Percentiles rank a stretch among this genome's conserved stretches.
Conservation (phyloP, 2,113 vertebrate genomes). For the Bujurquina vittata region DNA sequence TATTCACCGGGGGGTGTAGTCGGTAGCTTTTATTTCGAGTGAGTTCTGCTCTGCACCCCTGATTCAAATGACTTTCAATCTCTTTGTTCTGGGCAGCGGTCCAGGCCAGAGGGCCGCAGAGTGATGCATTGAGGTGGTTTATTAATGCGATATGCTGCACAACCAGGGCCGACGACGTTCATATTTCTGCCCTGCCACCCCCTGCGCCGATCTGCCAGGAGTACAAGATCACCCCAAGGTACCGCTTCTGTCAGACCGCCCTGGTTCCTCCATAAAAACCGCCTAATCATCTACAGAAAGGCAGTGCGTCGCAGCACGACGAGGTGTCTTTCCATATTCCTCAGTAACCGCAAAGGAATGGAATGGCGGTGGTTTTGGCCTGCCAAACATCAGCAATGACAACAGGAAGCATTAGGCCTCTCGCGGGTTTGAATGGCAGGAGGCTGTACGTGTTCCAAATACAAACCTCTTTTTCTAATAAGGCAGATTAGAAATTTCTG, state of each 20-base stretch:
- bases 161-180: constrained; percentile 40
- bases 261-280: constrained; percentile 27
- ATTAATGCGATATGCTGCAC: constrained; percentile 68
- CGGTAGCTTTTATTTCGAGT: constrained; percentile 54
- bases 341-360: constrained; percentile 17
- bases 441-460: neutral
- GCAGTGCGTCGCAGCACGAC: neutral
- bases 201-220: constrained; percentile 19
- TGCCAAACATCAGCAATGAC: neutral
- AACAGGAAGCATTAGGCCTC: neutral
- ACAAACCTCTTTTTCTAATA: neutral
- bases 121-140: constrained; percentile 66
- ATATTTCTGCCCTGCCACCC: constrained; percentile 60
- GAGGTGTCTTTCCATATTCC: neutral
- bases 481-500: neutral
- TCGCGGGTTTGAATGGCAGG: neutral
- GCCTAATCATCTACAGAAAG: constrained; percentile 23
- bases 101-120: constrained; percentile 54
- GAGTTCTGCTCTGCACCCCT: constrained; percentile 60
- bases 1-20: constrained; percentile 49
- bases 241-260: constrained; percentile 22
- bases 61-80: constrained; percentile 74
- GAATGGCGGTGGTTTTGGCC: neutral
- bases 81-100: constrained; percentile 73
- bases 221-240: constrained; percentile 43